Evolutionary conservation across 2,113 vertebrate species (phyloP), one percentile per base, ranked within the genome.

Genomic region (Fregetta grallaria): DNA sequence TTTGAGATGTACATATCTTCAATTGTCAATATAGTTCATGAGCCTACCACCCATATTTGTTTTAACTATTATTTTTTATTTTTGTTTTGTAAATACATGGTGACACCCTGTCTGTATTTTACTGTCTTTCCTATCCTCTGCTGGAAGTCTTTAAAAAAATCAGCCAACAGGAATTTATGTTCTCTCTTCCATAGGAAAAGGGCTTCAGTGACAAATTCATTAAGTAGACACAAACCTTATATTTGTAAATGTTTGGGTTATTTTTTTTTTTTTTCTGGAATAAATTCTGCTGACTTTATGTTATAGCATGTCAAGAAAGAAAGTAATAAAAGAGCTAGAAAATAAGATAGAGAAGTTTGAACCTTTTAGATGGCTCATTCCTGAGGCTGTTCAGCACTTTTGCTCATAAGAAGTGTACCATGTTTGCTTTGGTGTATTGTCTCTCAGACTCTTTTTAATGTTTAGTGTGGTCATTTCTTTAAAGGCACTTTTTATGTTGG

Each of bases 131-230:
- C 19, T 75, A 81, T 72, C 55, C 21, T 95, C 40, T 95, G 29
- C 50, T 62, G 40, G 61, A 90, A 95, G 47, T 55, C 32, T 92
- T 88, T 42, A 18, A 78, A 88, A 93, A 94, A 49, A 59, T 32
- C 38, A 34, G 6, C 7, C 19, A 87, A 3, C 8, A 86, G 36
- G 27, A 88, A 77, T 95, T 95, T 82, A 68, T 85, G 40, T 68
- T 88, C 34, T 58, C 13, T 73, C 40, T 77, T 90, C 53, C 36
- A 44, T 32, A 26, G 25, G 82, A 96, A 94, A 92, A 55, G 9
- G 25, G 29, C 44, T 94, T 96, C 47, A 63, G 23, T 42, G n/a
- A 88, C 61, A 96, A 96, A 88, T 90, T 95, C 49, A 88, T 95
- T 95, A 95, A 67, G 17, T 53, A 80, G 42, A 90, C n/a, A 62